Conservation (phyloP, 2,888 invertebrate species). For the Cerceris ruficornis region DNA sequence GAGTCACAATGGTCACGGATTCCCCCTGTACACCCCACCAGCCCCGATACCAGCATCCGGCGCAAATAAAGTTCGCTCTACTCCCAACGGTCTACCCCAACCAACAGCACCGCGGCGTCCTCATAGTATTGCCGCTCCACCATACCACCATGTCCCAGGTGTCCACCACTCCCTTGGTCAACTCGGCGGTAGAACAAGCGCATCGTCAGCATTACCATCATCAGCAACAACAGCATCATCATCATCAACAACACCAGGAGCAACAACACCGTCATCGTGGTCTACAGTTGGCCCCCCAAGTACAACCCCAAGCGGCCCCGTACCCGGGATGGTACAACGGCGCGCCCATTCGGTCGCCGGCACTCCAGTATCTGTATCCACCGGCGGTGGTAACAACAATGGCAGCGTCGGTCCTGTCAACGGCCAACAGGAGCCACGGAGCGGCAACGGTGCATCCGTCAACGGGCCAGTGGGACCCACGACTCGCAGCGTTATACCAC, state of each 20-base stretch:
- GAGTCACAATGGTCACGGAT: constrained; percentile 80
- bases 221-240: constrained; percentile 50
- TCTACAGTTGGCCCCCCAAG: constrained; percentile 52
- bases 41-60: constrained; percentile 80
- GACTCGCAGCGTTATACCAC: constrained; percentile 76
- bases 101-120: constrained; percentile 82
- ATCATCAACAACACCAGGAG: constrained; percentile 43
- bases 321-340: constrained; percentile 68
- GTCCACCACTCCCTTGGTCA: constrained; percentile 79
- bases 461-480: constrained; percentile 60
- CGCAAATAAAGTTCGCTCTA: constrained; percentile 77
- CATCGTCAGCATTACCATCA: constrained; percentile 54
- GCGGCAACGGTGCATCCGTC: constrained; percentile 51
- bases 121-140: constrained; percentile 83
- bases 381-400: constrained; percentile 55
- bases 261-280: constrained; percentile 54
- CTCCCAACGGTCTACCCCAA: constrained; percentile 77
- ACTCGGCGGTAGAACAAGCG: constrained; percentile 67
- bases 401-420: constrained; percentile 59
- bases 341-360: constrained; percentile 71
- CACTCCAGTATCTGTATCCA: constrained; percentile 72
- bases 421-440: constrained; percentile 57
- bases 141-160: constrained; percentile 82
- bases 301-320: constrained; percentile 48
- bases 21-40: constrained; percentile 84